phyloP scores from a whole-genome alignment of 2,113 vertebrate genomes.

The Entelurus aequoreus region DNA sequence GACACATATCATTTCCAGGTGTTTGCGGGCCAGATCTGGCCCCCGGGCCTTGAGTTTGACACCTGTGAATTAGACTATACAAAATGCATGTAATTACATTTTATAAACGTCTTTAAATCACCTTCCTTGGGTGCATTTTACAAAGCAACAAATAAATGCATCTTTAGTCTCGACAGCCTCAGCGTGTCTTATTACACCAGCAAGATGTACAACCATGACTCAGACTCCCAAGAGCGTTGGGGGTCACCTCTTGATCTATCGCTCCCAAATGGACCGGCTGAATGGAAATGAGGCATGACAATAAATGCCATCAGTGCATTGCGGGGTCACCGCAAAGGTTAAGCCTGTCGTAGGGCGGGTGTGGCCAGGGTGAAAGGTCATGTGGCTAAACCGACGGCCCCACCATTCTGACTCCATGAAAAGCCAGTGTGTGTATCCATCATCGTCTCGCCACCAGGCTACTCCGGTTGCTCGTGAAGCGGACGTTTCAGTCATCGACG shows the following conservation, averaged over 20 bases:
- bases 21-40: too few species aligned
- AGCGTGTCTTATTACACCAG: slow-evolving; percentile 44
- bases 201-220: slow-evolving; percentile 35
- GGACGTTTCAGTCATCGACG: slow-evolving; percentile 38
- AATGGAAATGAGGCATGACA: slow-evolving; percentile 58
- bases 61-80: too few species aligned
- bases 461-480: slow-evolving; percentile 22
- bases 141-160: too few species aligned
- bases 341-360: slow-evolving; percentile 38
- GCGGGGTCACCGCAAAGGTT: slow-evolving; percentile 48
- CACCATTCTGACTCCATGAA: slow-evolving; percentile 9
- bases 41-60: too few species aligned
- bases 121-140: neutral
- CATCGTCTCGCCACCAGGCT: slow-evolving; percentile 12
- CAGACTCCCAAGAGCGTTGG: slow-evolving; percentile 45
- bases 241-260: slow-evolving; percentile 53
- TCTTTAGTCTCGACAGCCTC: slow-evolving; percentile 22
- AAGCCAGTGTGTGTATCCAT: slow-evolving; percentile 45
- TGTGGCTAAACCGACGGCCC: slow-evolving; percentile 32
- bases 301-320: slow-evolving; percentile 53
- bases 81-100: too few species aligned
- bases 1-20: too few species aligned
- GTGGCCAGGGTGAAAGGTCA: slow-evolving; percentile 47
- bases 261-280: slow-evolving; percentile 48
- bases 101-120: neutral